These are phyloP conservation scores for Agriopis marginaria DNA, from an alignment of 2,888 invertebrate genomes.

Conservation along the genomic window DNA sequence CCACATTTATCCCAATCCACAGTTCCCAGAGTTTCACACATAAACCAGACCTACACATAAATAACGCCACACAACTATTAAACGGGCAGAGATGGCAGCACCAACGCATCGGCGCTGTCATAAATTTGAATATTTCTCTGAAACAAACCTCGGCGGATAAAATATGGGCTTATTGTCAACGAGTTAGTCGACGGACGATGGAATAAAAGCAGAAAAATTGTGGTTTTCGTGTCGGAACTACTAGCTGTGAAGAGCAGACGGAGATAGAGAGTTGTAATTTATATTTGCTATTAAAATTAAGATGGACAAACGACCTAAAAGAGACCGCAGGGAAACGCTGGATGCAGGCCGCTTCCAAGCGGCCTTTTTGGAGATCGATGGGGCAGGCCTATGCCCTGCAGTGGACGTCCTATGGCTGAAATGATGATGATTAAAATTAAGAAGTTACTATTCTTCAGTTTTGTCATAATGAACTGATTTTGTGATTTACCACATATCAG, in stretches of 20 bases:
- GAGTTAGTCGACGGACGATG: conserved; percentile 50
- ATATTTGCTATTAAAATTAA: neutral
- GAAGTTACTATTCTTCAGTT: too few relatives aligned
- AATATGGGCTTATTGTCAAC: conserved; percentile 82
- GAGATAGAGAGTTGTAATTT: conserved; percentile 25
- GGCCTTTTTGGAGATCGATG: too few relatives aligned
- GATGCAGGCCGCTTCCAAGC: too few relatives aligned
- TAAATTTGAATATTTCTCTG: conserved; percentile 83
- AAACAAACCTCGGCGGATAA: conserved; percentile 71
- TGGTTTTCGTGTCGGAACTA: conserved; percentile 69
- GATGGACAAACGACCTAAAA: too few relatives aligned
- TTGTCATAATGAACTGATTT: too few relatives aligned
- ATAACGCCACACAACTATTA: conserved; percentile 25
- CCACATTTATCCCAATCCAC: conserved; percentile 24
- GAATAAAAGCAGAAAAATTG: conserved; percentile 75
- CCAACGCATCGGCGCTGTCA: conserved; percentile 63
- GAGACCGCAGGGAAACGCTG: too few relatives aligned
- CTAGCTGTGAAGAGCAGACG: conserved; percentile 52
- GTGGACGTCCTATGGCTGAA: too few relatives aligned
- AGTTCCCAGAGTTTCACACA: conserved; percentile 28
- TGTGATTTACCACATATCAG: too few relatives aligned
- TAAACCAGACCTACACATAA: conserved; percentile 29
- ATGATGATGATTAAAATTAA: neutral
- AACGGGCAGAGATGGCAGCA: conserved; percentile 40
- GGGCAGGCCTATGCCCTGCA: too few relatives aligned